Conservation (phyloP, 2,797 vertebrate genomes). For the Gambusia yucatana region DNA sequence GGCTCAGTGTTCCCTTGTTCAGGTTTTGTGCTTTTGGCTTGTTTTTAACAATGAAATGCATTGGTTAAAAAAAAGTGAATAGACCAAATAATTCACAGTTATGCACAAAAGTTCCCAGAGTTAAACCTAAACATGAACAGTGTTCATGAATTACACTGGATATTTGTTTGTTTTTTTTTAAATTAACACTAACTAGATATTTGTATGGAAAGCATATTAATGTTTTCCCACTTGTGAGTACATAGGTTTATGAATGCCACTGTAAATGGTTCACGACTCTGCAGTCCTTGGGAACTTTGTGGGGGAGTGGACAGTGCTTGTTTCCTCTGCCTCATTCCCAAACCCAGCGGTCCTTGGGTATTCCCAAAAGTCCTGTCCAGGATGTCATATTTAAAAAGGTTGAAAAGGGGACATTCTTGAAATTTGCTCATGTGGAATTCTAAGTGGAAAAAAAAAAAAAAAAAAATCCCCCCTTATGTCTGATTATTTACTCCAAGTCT, state of each 20-base stretch:
- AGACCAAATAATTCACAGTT: not conserved
- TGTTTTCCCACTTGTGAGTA: conserved; percentile 20
- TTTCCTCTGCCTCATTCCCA: conserved; percentile 59
- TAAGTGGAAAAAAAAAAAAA: not conserved
- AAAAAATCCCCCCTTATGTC: conserved; percentile 9
- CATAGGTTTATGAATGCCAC: conserved; percentile 26
- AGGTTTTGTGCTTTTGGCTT: not conserved
- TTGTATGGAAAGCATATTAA: not conserved
- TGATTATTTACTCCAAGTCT: conserved; percentile 1
- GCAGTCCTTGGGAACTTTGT: conserved; percentile 59
- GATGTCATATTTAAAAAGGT: conserved; percentile 67
- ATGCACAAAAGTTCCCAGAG: not conserved
- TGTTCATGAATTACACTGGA: not conserved
- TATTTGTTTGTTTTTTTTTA: no score
- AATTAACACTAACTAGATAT: not conserved
- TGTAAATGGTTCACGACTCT: conserved; percentile 16
- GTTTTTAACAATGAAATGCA: not conserved
- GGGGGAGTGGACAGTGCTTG: conserved; percentile 40
- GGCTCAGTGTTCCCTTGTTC: not conserved
- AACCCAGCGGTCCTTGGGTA: conserved; percentile 51
- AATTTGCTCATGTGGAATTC: conserved; percentile 45
- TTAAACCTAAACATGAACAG: not conserved
- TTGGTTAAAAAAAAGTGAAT: not conserved
- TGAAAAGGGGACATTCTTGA: conserved; percentile 56
- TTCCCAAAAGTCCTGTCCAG: conserved; percentile 65